phyloP scores from a whole-genome alignment of 2,888 invertebrate species.

The Amitus sp. region DNA sequence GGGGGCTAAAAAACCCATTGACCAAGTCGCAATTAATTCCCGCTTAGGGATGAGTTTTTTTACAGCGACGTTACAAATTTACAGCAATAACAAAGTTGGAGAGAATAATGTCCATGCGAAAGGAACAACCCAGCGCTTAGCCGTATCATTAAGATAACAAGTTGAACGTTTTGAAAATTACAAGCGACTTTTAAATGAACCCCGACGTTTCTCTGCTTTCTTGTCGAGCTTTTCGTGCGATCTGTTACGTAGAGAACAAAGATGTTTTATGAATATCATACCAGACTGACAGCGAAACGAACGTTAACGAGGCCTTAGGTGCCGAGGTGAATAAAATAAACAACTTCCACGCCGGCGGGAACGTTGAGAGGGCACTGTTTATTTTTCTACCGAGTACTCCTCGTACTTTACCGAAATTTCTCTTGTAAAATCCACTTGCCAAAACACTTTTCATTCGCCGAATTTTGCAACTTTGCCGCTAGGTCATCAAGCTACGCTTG shows the following conservation, averaged over 20 bases:
- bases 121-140: background rate
- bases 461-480: no score
- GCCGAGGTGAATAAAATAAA: conserved; percentile 56
- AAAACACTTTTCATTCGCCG: conserved; percentile 15
- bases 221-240: conserved; percentile 17
- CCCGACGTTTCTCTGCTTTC: conserved; percentile 18
- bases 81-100: background rate
- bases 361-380: conserved; percentile 19
- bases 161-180: background rate
- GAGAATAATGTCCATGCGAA: background rate
- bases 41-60: background rate
- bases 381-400: conserved; percentile 18
- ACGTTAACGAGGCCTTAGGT: conserved; percentile 37
- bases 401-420: conserved; percentile 1
- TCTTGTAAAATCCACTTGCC: conserved; percentile 9
- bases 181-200: background rate
- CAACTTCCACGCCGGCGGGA: conserved; percentile 33
- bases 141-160: conserved; percentile 14
- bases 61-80: background rate
- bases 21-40: background rate
- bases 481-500: no score
- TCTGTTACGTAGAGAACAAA: conserved; percentile 35
- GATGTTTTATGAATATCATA: conserved; percentile 36
- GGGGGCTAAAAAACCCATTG: background rate
- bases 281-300: conserved; percentile 32